phyloP scores from a whole-genome alignment of 2,888 invertebrate genomes.

The Athetis lepigone region DNA sequence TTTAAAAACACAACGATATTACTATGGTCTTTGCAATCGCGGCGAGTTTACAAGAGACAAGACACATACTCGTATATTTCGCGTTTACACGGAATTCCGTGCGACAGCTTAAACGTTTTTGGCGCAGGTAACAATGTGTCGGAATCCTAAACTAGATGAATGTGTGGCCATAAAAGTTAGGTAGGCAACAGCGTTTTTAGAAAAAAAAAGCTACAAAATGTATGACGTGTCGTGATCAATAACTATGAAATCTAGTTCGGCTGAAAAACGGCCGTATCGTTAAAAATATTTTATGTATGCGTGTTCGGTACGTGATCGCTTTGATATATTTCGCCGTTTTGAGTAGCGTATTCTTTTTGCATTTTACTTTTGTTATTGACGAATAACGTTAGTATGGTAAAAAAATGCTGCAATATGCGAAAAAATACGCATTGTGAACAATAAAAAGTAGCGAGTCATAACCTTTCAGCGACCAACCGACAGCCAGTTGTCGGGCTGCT shows the following conservation, averaged over 20 bases:
- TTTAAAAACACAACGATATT: constrained; percentile 11
- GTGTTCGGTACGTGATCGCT: neutral
- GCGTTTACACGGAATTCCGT: constrained; percentile 34
- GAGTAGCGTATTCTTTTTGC: constrained; percentile 5
- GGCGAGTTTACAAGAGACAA: constrained; percentile 22
- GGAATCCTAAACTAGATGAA: constrained; percentile 55
- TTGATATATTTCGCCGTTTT: constrained; percentile 27
- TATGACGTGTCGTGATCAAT: constrained; percentile 33
- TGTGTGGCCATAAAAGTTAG: constrained; percentile 41
- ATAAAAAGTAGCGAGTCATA: too few relatives aligned
- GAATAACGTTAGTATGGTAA: neutral
- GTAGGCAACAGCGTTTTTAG: constrained; percentile 22
- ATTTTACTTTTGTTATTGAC: neutral
- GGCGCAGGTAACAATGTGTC: constrained; percentile 53
- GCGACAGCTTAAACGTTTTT: constrained; percentile 57
- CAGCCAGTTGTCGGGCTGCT: too few relatives aligned
- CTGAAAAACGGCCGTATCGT: constrained; percentile 22
- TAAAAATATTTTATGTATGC: constrained; percentile 36
- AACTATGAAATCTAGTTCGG: constrained; percentile 35
- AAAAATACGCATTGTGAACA: too few relatives aligned
- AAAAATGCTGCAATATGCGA: neutral
- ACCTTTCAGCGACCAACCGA: too few relatives aligned
- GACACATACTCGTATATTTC: constrained; percentile 32
- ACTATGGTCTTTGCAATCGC: constrained; percentile 18
- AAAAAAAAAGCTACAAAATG: neutral